These are phyloP conservation scores for Mercenaria mercenaria DNA, from an alignment of 1,140 invertebrate genomes.

Conservation along the genomic window DNA sequence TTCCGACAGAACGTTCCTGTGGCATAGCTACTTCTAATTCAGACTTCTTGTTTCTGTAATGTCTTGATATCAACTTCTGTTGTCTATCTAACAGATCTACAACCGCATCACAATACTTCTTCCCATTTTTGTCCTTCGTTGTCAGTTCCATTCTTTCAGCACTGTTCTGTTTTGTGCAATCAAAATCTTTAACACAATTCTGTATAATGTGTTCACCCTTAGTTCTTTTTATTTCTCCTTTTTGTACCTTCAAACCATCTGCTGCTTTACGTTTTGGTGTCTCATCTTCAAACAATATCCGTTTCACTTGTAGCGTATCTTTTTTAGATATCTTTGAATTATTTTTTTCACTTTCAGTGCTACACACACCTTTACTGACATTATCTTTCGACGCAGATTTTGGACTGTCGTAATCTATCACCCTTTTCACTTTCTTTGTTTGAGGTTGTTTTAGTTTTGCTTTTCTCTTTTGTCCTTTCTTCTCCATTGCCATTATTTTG, in stretches of 20 bases:
- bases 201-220: too few relatives aligned
- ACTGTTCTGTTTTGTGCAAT: too few relatives aligned
- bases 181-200: too few relatives aligned
- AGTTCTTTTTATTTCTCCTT: not conserved
- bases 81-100: too few relatives aligned
- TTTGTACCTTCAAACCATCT: not conserved
- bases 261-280: not conserved
- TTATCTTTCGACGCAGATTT: not conserved
- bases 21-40: too few relatives aligned
- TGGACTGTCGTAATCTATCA: slow-evolving; percentile 30
- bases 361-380: not conserved
- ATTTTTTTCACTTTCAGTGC: not conserved
- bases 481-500: not conserved
- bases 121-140: too few relatives aligned
- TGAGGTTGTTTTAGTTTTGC: not conserved
- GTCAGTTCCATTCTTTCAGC: too few relatives aligned
- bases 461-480: slow-evolving; percentile 36
- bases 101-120: too few relatives aligned
- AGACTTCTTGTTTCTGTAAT: too few relatives aligned
- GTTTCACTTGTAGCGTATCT: not conserved
- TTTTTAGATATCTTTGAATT: not conserved
- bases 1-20: too few relatives aligned
- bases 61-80: too few relatives aligned
- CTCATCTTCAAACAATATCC: not conserved
- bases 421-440: slow-evolving; percentile 26